phyloP scores from a whole-genome alignment of 2,888 invertebrate species.

The Arrhopalites spinosus region DNA sequence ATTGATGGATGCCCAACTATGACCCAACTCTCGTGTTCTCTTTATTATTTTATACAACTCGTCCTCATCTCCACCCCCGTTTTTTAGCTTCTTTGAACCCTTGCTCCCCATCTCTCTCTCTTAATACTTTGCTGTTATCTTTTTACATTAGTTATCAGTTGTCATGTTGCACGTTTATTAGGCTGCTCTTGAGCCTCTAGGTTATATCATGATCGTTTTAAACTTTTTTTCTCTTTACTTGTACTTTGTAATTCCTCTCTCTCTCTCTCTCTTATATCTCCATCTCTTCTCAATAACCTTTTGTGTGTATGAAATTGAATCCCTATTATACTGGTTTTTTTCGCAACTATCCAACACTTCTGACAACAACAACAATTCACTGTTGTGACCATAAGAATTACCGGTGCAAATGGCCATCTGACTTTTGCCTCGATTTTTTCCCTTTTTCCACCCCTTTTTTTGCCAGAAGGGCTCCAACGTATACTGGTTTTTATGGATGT shows the following conservation, averaged over 20 bases:
- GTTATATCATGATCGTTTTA: background rate
- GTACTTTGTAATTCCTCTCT: background rate
- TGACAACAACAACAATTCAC: background rate
- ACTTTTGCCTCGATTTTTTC: slow-evolving; percentile 16
- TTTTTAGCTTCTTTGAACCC: background rate
- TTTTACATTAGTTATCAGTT: background rate
- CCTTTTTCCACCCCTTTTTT: slow-evolving; percentile 31
- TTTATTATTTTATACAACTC: background rate
- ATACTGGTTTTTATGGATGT: slow-evolving; percentile 40
- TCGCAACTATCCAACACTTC: background rate
- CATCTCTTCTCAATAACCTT: background rate
- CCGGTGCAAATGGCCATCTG: slow-evolving; percentile 37
- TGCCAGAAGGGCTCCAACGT: slow-evolving; percentile 29
- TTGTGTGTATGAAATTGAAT: background rate
- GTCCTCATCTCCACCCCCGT: slow-evolving; percentile 11
- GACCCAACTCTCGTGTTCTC: background rate
- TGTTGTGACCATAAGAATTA: slow-evolving; percentile 28
- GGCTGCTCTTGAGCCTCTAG: background rate
- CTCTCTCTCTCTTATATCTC: background rate
- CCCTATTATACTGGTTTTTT: slow-evolving; percentile 9
- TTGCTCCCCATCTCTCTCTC: background rate
- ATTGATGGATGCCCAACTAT: background rate
- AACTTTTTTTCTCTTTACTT: background rate
- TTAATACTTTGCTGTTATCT: background rate
- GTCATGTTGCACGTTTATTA: slow-evolving; percentile 1